These are phyloP conservation scores for Anisognathus igniventris DNA, from an alignment of 2,797 vertebrate species.

Conservation along the genomic window DNA sequence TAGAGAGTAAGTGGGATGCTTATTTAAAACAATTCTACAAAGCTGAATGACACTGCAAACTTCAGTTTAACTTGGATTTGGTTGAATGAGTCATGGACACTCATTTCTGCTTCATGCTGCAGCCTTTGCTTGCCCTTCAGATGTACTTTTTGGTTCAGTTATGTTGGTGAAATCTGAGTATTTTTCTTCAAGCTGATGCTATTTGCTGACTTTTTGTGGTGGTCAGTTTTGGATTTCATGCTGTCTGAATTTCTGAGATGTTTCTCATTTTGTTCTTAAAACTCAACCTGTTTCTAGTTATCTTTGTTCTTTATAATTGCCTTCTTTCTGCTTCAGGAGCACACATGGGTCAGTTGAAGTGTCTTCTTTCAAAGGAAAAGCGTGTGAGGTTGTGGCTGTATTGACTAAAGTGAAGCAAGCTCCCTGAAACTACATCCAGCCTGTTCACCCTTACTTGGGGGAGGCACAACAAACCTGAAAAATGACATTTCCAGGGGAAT, in stretches of 20 bases:
- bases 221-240: not conserved
- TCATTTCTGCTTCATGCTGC: not conserved
- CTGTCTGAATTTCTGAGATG: not conserved
- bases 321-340: not conserved
- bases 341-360: not conserved
- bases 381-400: accelerated
- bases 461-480: not conserved
- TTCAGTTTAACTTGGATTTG: slow-evolving; percentile 33
- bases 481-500: not conserved
- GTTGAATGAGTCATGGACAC: not conserved
- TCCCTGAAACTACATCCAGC: not conserved
- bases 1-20: slow-evolving; percentile 26
- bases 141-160: not conserved
- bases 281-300: not conserved
- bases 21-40: slow-evolving; percentile 34
- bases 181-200: not conserved
- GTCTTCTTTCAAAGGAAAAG: not conserved
- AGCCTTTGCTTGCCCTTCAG: not conserved
- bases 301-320: slow-evolving; percentile 12
- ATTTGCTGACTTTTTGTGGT: not conserved
- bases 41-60: not conserved
- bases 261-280: not conserved
- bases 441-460: not conserved
- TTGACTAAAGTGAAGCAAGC: not conserved
- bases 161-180: not conserved